Base-by-base conservation (phyloP, 30 jellyfish, hydroid and myxozoan genomes). In the Aurelia aurita region DNA sequence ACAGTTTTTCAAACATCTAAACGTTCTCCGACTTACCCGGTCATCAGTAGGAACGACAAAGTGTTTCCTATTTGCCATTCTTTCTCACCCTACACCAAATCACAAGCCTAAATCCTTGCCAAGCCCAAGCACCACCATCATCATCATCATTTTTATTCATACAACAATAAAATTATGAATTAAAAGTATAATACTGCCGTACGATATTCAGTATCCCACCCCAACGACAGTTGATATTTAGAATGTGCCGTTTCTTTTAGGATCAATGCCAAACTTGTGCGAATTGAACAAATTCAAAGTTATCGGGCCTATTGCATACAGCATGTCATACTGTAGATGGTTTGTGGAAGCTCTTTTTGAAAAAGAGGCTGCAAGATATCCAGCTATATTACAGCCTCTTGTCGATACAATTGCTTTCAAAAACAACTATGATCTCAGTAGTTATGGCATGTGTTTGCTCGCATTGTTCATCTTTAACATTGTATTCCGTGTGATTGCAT, bases 261-360 rank as follows among this genome's bases (percentile, higher is more conserved):
- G 95, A 16, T 61, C 95, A 15, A 85, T 85, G 89, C 95, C 95
- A 25, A 29, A 19, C 35, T 79, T 85, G 35, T 85, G 95, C 53
- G 34, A 31, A 12, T 73, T 85, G 72, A 65, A 85, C 55, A 77
- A 85, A 26, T 72, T 85, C 79, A 85, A 46, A 22, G 83, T 85
- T 1, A 65, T 75, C 0, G 95, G 95, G 21, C 95, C 95, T 2
- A 20, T 85, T 15, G 95, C 95, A 14, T 85, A 85, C 89, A 85
- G 85, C 64, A 32, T 85, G 74, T 85, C 95, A 11, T 85, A 85
- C 76, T 85, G 89, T 47, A 79, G 89, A 19, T 85, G 95, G 95
- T 85, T 85, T 73, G 95, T 85, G 22, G 89, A 85, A 69, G 95
- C 95, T 25, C 57, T 85, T n/a, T 85, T 85, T 51, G 95, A 85